A percentile compares a stretch with the other conserved stretches of the same genome.
Conservation (phyloP, 2,888 invertebrate species). For the Limenitis camilla region DNA sequence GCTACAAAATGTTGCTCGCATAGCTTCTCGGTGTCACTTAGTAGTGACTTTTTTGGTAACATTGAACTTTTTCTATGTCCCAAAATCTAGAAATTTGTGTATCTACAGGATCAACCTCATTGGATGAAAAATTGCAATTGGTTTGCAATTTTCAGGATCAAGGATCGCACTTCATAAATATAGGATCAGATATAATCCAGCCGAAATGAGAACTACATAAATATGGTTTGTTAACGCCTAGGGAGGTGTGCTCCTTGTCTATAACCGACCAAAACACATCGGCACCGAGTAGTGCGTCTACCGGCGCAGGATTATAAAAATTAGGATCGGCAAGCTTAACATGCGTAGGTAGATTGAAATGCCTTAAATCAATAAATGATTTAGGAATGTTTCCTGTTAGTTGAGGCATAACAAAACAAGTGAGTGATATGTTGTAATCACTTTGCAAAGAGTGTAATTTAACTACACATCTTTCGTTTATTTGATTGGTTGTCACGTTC, state of each 20-base stretch:
- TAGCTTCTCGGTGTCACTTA: too few species aligned
- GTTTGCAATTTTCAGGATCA: too few species aligned
- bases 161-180: too few species aligned
- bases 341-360: not conserved
- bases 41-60: too few species aligned
- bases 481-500: conserved; percentile 1
- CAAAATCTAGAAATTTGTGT: too few species aligned
- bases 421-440: not conserved
- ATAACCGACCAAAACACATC: too few species aligned
- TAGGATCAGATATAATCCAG: conserved; percentile 11
- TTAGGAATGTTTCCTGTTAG: conserved; percentile 14
- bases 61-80: too few species aligned
- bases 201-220: conserved; percentile 7
- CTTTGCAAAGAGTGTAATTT: conserved; percentile 4
- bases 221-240: too few species aligned
- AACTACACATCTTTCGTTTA: not conserved
- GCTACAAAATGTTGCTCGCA: not conserved
- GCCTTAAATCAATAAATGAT: not conserved
- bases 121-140: too few species aligned
- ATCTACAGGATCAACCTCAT: too few species aligned
- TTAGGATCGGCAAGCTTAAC: conserved; percentile 4
- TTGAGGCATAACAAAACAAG: conserved; percentile 9
- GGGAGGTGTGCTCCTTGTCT: too few species aligned
- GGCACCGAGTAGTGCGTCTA: too few species aligned
- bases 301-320: not conserved